These are phyloP conservation scores for Sebastes aleutianus DNA, from an alignment of 2,797 vertebrate genomes.

Conservation along the genomic window DNA sequence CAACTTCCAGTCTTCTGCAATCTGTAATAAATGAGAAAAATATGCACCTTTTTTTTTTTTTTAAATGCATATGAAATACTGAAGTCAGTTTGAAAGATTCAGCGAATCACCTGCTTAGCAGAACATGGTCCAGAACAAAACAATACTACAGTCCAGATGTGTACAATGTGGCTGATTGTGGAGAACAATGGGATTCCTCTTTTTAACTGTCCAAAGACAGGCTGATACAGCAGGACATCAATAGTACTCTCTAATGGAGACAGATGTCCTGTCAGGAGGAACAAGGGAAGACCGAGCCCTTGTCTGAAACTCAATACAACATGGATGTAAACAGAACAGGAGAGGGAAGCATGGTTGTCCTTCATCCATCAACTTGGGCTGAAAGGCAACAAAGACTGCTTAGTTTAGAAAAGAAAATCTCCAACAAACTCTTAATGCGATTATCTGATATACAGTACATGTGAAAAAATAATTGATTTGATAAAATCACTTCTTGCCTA, in stretches of 20 bases:
- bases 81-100: background rate
- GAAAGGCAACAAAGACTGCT: slow-evolving; percentile 5
- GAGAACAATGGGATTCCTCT: slow-evolving; percentile 25
- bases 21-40: background rate
- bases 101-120: background rate
- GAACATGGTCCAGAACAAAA: background rate
- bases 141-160: background rate
- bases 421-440: background rate
- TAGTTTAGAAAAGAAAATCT: background rate
- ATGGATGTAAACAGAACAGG: slow-evolving; percentile 28
- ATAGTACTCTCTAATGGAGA: slow-evolving; percentile 59
- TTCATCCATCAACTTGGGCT: slow-evolving; percentile 37
- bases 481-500: slow-evolving; percentile 10
- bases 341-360: background rate
- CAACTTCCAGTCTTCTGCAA: background rate
- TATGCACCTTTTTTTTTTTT: background rate
- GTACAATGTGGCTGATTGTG: slow-evolving; percentile 5
- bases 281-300: slow-evolving; percentile 25
- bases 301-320: slow-evolving; percentile 35
- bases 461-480: background rate
- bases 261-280: slow-evolving; percentile 56
- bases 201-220: slow-evolving; percentile 25
- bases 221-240: slow-evolving; percentile 43
- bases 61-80: background rate
- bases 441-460: slow-evolving; percentile 12